Conservation (phyloP, 2,888 invertebrate species). For the Apomyelois bistriatella region DNA sequence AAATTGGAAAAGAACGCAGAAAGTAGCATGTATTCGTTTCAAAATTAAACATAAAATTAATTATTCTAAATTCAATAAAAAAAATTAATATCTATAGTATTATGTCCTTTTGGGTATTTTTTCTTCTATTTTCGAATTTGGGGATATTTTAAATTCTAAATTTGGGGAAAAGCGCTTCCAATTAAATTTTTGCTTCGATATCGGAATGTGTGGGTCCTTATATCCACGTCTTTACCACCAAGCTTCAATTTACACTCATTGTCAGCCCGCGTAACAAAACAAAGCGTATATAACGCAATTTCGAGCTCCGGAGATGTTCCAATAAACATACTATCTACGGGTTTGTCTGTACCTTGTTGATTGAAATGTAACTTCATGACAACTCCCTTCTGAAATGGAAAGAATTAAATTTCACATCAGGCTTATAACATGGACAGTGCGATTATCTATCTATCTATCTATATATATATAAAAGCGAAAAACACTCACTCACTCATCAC, state of each 20-base stretch:
- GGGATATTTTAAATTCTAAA: constrained; percentile 67
- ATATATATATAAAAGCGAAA: no score
- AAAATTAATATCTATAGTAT: no score
- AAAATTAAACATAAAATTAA: no score
- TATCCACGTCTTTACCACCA: constrained; percentile 84
- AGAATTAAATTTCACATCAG: background rate
- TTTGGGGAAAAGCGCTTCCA: constrained; percentile 90
- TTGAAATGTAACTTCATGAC: constrained; percentile 86
- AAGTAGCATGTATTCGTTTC: no score
- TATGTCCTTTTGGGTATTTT: no score
- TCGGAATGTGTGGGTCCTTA: constrained; percentile 86
- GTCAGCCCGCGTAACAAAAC: constrained; percentile 88
- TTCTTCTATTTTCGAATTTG: no score
- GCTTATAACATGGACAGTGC: no score
- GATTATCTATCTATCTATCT: no score
- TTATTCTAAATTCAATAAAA: no score
- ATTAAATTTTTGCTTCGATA: constrained; percentile 89
- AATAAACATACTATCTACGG: constrained; percentile 88
- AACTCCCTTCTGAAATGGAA: constrained; percentile 84
- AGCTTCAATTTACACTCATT: constrained; percentile 86
- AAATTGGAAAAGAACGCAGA: no score
- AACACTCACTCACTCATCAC: no score
- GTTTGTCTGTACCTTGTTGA: constrained; percentile 86
- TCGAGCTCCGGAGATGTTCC: constrained; percentile 96
- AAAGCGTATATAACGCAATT: constrained; percentile 93